A percentile compares a stretch with the other conserved stretches of the same genome.
Evolutionary conservation across 2,888 invertebrate genomes (phyloP).

Genomic region (Nomada lathburiana): DNA sequence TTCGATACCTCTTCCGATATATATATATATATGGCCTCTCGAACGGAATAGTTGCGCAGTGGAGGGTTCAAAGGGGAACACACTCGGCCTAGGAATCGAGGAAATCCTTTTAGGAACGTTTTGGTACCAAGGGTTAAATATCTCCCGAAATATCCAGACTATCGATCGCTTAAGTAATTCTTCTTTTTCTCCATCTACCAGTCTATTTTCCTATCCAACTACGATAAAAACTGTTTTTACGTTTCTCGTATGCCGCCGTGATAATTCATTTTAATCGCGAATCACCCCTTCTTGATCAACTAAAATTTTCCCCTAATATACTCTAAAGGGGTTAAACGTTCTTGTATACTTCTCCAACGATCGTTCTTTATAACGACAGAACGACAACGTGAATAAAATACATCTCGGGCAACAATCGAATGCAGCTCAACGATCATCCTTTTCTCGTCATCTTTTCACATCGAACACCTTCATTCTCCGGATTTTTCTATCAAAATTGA

Average conservation of each 20-base stretch:
- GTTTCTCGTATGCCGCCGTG: background rate
- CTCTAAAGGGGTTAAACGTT: background rate
- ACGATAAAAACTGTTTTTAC: background rate
- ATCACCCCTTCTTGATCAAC: background rate
- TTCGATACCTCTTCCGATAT: background rate
- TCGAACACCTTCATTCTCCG: constrained; percentile 1
- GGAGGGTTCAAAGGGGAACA: background rate
- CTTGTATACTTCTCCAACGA: background rate
- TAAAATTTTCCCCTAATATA: too few relatives aligned
- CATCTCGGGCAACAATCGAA: background rate
- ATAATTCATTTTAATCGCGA: background rate
- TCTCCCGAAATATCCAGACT: constrained; percentile 15
- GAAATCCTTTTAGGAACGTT: constrained; percentile 28
- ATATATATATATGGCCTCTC: background rate
- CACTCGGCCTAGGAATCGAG: background rate
- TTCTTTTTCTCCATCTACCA: background rate
- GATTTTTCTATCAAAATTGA: background rate
- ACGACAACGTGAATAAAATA: background rate
- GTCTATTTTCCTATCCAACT: background rate
- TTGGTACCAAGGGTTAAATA: constrained; percentile 12
- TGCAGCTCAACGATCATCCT: too few relatives aligned
- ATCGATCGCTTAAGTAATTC: constrained; percentile 29
- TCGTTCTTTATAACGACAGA: background rate
- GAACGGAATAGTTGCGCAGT: background rate
- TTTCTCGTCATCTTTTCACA: constrained; percentile 34